Evolutionary conservation across 2,797 vertebrate species (phyloP).

Genomic region (Streptopelia turtur): DNA sequence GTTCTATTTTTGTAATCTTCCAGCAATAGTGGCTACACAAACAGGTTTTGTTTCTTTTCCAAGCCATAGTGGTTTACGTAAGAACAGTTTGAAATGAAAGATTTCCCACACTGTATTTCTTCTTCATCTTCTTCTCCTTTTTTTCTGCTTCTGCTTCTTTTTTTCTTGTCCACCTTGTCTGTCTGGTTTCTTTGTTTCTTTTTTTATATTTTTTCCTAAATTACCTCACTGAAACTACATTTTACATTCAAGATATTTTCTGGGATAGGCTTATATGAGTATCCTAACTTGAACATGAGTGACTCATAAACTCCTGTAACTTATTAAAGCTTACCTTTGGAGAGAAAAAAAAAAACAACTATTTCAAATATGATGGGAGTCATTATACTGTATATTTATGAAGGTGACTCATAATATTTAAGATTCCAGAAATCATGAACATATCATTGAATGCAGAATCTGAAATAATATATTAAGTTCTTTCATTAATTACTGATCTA

Average conservation of each 20-base stretch:
- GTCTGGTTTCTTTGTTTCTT: too few species aligned
- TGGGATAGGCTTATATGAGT: neutral
- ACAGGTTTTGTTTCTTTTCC: neutral
- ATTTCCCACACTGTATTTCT: neutral
- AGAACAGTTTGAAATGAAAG: neutral
- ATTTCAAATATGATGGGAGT: neutral
- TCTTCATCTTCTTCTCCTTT: neutral
- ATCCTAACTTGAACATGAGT: neutral
- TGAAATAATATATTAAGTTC: neutral
- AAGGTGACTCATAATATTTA: neutral
- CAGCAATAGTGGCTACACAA: neutral
- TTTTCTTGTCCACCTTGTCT: rapidly evolving
- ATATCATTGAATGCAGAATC: neutral
- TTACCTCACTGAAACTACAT: neutral
- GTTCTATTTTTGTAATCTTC: neutral
- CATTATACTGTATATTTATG: neutral
- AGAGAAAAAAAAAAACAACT: neutral
- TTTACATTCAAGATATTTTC: neutral
- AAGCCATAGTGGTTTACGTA: neutral
- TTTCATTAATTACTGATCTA: neutral
- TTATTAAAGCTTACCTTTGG: neutral
- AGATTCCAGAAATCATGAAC: neutral
- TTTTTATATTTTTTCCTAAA: neutral
- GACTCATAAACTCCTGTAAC: neutral
- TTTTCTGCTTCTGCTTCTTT: neutral